phyloP scores from a whole-genome alignment of 2,888 invertebrate genomes.

The Cacoxenus indagator region DNA sequence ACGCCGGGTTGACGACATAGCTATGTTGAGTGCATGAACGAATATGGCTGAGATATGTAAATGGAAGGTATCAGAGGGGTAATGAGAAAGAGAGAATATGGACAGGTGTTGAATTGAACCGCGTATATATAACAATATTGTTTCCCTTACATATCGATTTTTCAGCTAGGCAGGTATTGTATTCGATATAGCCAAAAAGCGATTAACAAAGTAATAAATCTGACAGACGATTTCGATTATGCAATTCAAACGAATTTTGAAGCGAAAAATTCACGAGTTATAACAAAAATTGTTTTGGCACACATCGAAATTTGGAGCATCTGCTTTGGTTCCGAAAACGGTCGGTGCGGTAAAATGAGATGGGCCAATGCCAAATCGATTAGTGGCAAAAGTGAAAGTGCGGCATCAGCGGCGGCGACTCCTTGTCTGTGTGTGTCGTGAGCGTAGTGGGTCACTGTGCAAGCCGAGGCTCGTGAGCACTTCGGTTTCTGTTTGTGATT shows the following conservation, averaged over 20 bases:
- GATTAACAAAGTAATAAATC: background rate
- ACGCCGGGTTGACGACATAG: background rate
- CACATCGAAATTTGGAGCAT: slow-evolving; percentile 25
- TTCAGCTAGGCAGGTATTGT: slow-evolving; percentile 18
- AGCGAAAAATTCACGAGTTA: background rate
- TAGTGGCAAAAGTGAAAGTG: slow-evolving; percentile 54
- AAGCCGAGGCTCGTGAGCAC: slow-evolving; percentile 40
- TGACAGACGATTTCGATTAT: background rate
- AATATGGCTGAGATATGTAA: background rate
- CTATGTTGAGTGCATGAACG: background rate
- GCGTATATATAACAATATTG: slow-evolving; percentile 22
- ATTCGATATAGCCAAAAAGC: slow-evolving; percentile 2
- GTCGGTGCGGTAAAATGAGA: slow-evolving; percentile 31
- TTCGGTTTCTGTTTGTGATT: background rate
- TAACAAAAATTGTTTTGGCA: slow-evolving; percentile 42
- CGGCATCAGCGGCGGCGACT: slow-evolving; percentile 41
- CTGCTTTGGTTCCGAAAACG: slow-evolving; percentile 30
- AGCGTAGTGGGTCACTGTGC: slow-evolving; percentile 52
- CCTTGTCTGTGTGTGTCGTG: slow-evolving; percentile 40
- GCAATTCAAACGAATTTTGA: background rate
- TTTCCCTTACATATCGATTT: slow-evolving; percentile 41
- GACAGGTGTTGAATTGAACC: background rate
- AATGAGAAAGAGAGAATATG: background rate
- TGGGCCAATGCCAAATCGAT: slow-evolving; percentile 52
- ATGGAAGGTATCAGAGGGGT: background rate